Evolutionary conservation across 64 coral and sea anemone genomes (phyloP), one percentile per base, ranked within the genome.

Genomic region (Pocillopora damicornis): DNA sequence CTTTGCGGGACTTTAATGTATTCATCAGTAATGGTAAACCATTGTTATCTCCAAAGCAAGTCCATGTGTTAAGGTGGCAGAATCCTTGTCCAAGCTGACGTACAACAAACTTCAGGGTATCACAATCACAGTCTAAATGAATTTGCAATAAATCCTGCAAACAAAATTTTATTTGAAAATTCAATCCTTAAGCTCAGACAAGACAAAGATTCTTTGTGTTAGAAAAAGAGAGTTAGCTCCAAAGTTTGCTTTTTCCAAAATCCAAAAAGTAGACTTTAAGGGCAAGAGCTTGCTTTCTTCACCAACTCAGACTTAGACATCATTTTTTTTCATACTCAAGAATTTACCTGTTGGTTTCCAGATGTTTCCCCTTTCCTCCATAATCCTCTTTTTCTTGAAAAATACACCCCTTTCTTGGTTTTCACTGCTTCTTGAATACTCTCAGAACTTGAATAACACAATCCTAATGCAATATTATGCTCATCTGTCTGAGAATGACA

Each of bases 301-400:
- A 51, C 42, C 42, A 51, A 51, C 34, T 58, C 17, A 23, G 13
- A 20, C 25, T 74, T 25, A 11, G 51, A 64, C 13, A 9, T 10
- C 17, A 25, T 12, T 84, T 51, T 51, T 87, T 57, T 58, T 35
- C 23, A 42, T 57, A 75, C 51, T 60, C 13, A 25, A 69, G 13
- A 5, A 78, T 17, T 26, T 34, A 91, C 89, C 89, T 91, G 89
- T 64, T 75, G 23, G 65, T 91, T 91, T 18, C 89, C 89, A 13
- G 89, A 91, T 9, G 89, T 86, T 75, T 91, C 36, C 51, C 89
- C 89, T 42, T 91, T 91, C 58, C 68, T 86, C 89, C 89, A 91
- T 38, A 91, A 9, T 58, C 89, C 89, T 57, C 89, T 79, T 77
- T 63, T 91, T 76, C 89, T 76, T 60, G 89, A 91, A 62, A 64